Evolutionary conservation across 2,113 vertebrate genomes (phyloP), one percentile per base, ranked within the genome.

Genomic region (Balaenoptera acutorostrata): DNA sequence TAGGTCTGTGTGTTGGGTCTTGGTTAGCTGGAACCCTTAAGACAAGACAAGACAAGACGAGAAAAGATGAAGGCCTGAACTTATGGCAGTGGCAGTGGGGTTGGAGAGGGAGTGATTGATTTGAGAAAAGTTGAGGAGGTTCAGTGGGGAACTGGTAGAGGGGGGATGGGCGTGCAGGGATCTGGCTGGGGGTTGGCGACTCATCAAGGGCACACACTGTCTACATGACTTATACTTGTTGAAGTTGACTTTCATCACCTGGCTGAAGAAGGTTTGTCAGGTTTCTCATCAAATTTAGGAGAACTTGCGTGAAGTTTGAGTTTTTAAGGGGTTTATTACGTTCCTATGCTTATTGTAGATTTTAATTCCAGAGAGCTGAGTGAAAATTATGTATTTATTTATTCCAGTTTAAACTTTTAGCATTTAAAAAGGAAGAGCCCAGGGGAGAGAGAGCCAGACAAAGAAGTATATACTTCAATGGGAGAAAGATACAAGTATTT

Each of bases 341-440:
- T 77, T 63, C 33, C 59, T 93, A 0, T 83, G 18, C 85, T 92
- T 86, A 86, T 41, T 66, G 10, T 55, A 77, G 82, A n/a, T 74
- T 93, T 77, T 86, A 75, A 77, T 86, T n/a, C n/a, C 18, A 66
- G 20, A 77, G n/a, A 64, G 29, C 71, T 77, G 33, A 77, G 41
- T 39, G 44, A 71, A 92, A 84, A 63, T 74, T 74, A 15, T 25
- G 23, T 6, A 57, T 57, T 57, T 57, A 21, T 57, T 57, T 57
- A 57, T 74, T 83, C 78, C 41, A 84, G 6, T 44, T 39, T 52
- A 85, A 85, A 75, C 44, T 55, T 93, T 25, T 1, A 55, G 55
- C n/a, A 85, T 75, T 75, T 21, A 64, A 41, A 86, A 77, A 93
- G n/a, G n/a, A 93, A 85, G n/a, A 33, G 44, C 21, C 61, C 41